Base-by-base conservation (phyloP, 2,113 vertebrate genomes). In the Zosterops lateralis region DNA sequence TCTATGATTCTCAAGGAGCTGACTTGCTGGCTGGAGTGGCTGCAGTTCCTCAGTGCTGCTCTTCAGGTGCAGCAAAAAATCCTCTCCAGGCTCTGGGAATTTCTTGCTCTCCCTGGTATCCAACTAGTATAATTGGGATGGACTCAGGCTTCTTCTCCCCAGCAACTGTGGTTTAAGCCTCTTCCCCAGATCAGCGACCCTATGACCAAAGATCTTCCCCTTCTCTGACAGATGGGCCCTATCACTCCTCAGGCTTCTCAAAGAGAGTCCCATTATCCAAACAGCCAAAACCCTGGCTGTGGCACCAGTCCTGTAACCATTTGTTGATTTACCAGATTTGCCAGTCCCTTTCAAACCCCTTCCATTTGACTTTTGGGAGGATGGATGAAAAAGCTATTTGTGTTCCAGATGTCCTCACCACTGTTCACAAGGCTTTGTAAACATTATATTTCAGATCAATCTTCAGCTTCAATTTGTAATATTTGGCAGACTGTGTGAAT, bases 391-490 rank as follows among this genome's bases (percentile, higher is more conserved):
- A 85, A 47, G 24, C 17, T 84, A 2, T 48, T 29, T 60, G 28
- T 9, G 5, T 38, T 86, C 45, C 31, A 54, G 24, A 28, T 64
- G 10, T 50, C 40, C 32, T 65, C 42, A n/a, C 31, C 28, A 32
- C 28, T 6, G 4, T 22, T 56, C 57, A 64, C 26, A 60, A 45
- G 29, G 45, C 40, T 60, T 40, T 50, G 10, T 38, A 71, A 87
- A 89, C 17, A 48, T 76, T 72, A 0, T 57, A 65, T 72, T 92
- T 91, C 54, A 76, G 40, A 38, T 89, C 66, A 85, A 53, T 68
- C 38, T 61, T 90, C 62, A 42, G 9, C 89, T 95, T 84, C 84
- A 82, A 34, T 89, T 87, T 89, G 66, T 87, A 75, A 19, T 89
- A 67, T 90, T 58, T 93, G 80, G 54, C 42, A 89, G 77, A 74